Evolutionary conservation across 1,140 invertebrate species (phyloP).

Genomic region (Phortica variegata): DNA sequence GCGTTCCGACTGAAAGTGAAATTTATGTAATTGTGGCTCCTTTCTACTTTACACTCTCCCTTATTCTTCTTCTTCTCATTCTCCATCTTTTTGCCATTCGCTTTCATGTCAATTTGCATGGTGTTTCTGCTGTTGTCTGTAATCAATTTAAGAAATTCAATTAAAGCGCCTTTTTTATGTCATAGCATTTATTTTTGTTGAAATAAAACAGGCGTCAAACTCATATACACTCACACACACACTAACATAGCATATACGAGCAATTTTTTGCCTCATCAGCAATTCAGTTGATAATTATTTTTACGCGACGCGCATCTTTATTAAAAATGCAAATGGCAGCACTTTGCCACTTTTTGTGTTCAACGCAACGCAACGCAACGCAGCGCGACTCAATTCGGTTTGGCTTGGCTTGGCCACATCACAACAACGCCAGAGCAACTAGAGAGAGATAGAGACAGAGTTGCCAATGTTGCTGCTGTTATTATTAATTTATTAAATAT

Average conservation of each 20-base stretch:
- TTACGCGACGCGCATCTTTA: conserved; percentile 43
- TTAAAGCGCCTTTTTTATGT: no score
- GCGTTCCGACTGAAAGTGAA: conserved; percentile 53
- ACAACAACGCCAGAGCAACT: conserved; percentile 25
- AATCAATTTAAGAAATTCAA: no score
- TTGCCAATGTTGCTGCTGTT: conserved; percentile 51
- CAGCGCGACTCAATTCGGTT: no score
- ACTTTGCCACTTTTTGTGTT: conserved; percentile 49
- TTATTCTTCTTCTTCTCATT: no score
- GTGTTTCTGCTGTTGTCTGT: no score
- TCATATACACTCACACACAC: conserved; percentile 6
- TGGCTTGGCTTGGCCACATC: no score
- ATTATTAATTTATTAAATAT: conserved; percentile 54
- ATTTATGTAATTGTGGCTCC: conserved; percentile 13
- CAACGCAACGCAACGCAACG: no score
- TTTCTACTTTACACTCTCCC: no score
- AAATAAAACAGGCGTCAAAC: no score
- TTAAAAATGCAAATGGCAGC: conserved; percentile 55
- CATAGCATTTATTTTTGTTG: no score
- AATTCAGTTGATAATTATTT: conserved; percentile 55
- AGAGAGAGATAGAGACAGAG: conserved; percentile 30
- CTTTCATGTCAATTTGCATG: no score
- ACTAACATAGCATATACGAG: background rate
- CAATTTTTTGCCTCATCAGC: conserved; percentile 33
- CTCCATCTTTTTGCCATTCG: no score